Evolutionary conservation across 2,888 invertebrate genomes (phyloP).

Genomic region (Axea sp.): DNA sequence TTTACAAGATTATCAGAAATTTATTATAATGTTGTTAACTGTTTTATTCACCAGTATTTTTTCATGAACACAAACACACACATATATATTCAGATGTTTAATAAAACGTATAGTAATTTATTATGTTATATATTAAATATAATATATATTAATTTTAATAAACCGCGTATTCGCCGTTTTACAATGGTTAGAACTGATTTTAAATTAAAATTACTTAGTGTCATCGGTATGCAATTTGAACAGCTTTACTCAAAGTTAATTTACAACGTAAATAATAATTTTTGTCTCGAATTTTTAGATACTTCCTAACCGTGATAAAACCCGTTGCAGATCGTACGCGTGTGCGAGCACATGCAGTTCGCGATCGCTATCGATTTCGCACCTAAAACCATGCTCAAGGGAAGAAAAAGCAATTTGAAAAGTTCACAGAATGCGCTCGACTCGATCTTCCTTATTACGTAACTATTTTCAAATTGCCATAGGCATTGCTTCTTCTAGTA

Average conservation of each 20-base stretch:
- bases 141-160: too few relatives aligned
- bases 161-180: too few relatives aligned
- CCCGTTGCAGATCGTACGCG: constrained; percentile 54
- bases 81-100: too few relatives aligned
- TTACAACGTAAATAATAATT: constrained; percentile 38
- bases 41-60: too few relatives aligned
- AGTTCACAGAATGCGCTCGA: constrained; percentile 47
- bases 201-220: too few relatives aligned
- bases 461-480: constrained; percentile 57
- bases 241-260: constrained; percentile 31
- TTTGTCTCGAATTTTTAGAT: constrained; percentile 1
- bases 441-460: constrained; percentile 64
- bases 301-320: constrained; percentile 35
- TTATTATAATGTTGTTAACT: too few relatives aligned
- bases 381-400: constrained; percentile 49
- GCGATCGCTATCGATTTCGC: constrained; percentile 61
- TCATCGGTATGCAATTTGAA: too few relatives aligned
- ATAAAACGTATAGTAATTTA: too few relatives aligned
- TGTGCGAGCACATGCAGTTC: constrained; percentile 35
- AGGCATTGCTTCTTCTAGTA: constrained; percentile 29
- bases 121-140: too few relatives aligned
- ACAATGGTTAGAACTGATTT: too few relatives aligned
- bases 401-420: constrained; percentile 41
- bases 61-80: too few relatives aligned
- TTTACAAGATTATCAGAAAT: too few relatives aligned